These are phyloP conservation scores for Protodeltote pygarga DNA, from an alignment of 2,888 invertebrate genomes.

Conservation along the genomic window DNA sequence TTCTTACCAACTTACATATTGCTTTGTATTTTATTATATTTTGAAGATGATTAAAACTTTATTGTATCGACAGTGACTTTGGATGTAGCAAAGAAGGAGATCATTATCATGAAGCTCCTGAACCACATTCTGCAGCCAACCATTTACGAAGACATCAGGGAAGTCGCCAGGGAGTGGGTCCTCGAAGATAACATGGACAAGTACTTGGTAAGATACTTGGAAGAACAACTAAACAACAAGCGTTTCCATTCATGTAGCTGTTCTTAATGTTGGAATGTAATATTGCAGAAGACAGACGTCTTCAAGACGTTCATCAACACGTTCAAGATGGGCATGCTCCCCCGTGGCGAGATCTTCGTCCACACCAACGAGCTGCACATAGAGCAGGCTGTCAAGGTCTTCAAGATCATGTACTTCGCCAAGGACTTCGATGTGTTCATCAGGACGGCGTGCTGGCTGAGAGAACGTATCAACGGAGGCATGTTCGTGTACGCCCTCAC, in stretches of 20 bases:
- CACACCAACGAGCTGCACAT: constrained; percentile 87
- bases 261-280: background rate
- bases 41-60: background rate
- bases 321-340: constrained; percentile 87
- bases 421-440: constrained; percentile 90
- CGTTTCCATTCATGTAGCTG: background rate
- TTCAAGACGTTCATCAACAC: constrained; percentile 86
- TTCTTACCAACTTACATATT: background rate
- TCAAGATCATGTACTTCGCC: constrained; percentile 89
- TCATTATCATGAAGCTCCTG: constrained; percentile 86
- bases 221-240: no score
- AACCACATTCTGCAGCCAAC: constrained; percentile 88
- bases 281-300: constrained; percentile 82
- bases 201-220: constrained; percentile 75
- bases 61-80: constrained; percentile 72
- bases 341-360: constrained; percentile 87
- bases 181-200: constrained; percentile 87
- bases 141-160: constrained; percentile 86
- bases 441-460: constrained; percentile 90
- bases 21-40: no score
- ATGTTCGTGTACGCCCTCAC: constrained; percentile 91
- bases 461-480: constrained; percentile 90
- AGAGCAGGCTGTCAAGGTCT: constrained; percentile 88
- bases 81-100: constrained; percentile 84
- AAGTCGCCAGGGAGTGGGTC: constrained; percentile 87